Evolutionary conservation across 1,140 invertebrate genomes (phyloP).

Genomic region (Rhopalosiphum padi): DNA sequence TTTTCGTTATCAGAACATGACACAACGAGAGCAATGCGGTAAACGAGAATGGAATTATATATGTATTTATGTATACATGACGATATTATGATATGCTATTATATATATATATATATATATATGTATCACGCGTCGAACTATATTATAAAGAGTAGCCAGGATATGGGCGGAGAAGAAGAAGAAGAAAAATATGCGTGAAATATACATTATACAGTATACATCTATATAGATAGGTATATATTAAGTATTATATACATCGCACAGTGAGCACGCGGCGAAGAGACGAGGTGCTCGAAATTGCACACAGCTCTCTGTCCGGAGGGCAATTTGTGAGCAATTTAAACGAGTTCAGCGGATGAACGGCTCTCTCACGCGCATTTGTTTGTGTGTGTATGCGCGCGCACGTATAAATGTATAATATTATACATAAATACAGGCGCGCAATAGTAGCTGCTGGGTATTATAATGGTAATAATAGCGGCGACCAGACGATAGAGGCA

Average conservation of each 20-base stretch:
- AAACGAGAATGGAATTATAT: not conserved
- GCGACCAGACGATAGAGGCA: slow-evolving; percentile 14
- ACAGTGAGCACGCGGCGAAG: not conserved
- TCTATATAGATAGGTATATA: not conserved
- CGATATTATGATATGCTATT: not conserved
- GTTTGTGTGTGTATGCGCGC: not conserved
- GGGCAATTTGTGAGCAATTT: slow-evolving; percentile 52
- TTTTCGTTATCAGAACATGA: slow-evolving; percentile 28
- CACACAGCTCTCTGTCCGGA: slow-evolving; percentile 15
- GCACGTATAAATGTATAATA: not conserved
- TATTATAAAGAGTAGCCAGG: not conserved
- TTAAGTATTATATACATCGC: not conserved
- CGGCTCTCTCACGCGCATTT: slow-evolving; percentile 40
- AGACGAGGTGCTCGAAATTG: slow-evolving; percentile 16
- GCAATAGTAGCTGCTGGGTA: slow-evolving; percentile 29
- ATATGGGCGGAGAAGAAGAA: not conserved
- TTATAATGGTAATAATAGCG: slow-evolving; percentile 32
- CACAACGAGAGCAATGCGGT: not conserved
- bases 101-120: not conserved
- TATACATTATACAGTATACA: not conserved
- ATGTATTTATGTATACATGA: not conserved
- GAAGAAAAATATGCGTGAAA: not conserved
- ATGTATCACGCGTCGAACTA: not conserved
- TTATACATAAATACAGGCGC: not conserved
- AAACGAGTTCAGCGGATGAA: slow-evolving; percentile 38